These are phyloP conservation scores for Pseudococcus longispinus DNA, from an alignment of 2,888 invertebrate genomes.

Conservation along the genomic window DNA sequence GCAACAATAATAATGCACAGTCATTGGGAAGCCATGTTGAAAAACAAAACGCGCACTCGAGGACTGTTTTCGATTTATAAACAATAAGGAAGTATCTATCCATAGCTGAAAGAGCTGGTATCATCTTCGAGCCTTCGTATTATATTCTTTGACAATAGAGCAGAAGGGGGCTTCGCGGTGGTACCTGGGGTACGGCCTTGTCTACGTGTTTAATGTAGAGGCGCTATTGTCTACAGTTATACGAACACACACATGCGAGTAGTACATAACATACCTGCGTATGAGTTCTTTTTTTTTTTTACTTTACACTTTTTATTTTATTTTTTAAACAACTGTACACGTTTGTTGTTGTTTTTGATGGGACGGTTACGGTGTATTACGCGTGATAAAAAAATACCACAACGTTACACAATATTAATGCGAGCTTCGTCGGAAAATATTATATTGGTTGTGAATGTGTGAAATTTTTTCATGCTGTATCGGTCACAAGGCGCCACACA, in stretches of 20 bases:
- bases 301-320: slow-evolving; percentile 30
- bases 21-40: slow-evolving; percentile 56
- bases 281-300: slow-evolving; percentile 32
- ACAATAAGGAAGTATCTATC: slow-evolving; percentile 57
- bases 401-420: slow-evolving; percentile 48
- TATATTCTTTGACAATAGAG: slow-evolving; percentile 54
- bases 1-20: slow-evolving; percentile 54
- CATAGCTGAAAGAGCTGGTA: slow-evolving; percentile 48
- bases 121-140: slow-evolving; percentile 55
- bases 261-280: slow-evolving; percentile 29
- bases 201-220: slow-evolving; percentile 57
- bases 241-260: slow-evolving; percentile 41
- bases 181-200: slow-evolving; percentile 56
- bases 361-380: slow-evolving; percentile 55
- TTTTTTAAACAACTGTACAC: slow-evolving; percentile 24
- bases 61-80: slow-evolving; percentile 50
- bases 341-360: slow-evolving; percentile 51
- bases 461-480: neutral
- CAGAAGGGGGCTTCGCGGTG: slow-evolving; percentile 51
- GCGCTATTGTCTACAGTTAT: slow-evolving; percentile 55
- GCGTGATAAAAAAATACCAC: slow-evolving; percentile 51
- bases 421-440: neutral
- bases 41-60: slow-evolving; percentile 48
- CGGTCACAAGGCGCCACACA: neutral
- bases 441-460: neutral